Evolutionary conservation across 2,113 vertebrate genomes (phyloP), one percentile per base, ranked within the genome.

Genomic region (Pangasianodon gigas): DNA sequence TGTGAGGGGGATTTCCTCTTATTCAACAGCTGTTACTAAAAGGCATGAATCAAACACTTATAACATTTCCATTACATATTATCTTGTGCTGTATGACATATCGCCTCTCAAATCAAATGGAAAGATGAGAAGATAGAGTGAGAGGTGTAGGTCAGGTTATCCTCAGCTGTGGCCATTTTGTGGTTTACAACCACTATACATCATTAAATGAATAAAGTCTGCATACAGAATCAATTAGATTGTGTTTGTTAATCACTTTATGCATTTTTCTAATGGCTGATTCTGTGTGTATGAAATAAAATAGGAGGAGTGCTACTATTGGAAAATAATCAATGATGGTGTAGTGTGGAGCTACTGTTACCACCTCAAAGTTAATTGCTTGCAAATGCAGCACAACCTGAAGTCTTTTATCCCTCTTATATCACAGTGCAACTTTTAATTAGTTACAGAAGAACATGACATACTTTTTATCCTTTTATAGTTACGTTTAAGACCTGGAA

Each of bases 1-100:
- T 89, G 74, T 46, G 21, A 69, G 51, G 67, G 84, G 75, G 74
- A 65, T 51, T 67, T 86, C 74, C 89, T 86, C 24, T 67, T 80
- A 37, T 86, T 67, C 46, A 54, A 54, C 87, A 88, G 58, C 87
- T 88, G 79, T 71, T 80, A 32, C 41, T 52, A 21, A 65, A 87
- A 89, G 88, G 54, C 32, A 79, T 85, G 58, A 89, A 41, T 85
- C 71, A 80, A 37, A 54, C 18, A 1, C 51, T 85, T 79, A 60
- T 62, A 77, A 62, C 46, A 29, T 77, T 85, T 79, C 74, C 29
- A 67, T 67, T 74, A 62, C 56, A 65, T 77, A 32, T 46, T 41
- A 51, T 9, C 46, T 44, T 3, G 14, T n/a, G 13, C 46, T 19
- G 32, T 54, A 41, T 37, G 52, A 54, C 69, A 87, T 56, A 56